Evolutionary conservation across 2,113 vertebrate species (phyloP), one percentile per base, ranked within the genome.

Genomic region (Cephalopholis sonnerati): DNA sequence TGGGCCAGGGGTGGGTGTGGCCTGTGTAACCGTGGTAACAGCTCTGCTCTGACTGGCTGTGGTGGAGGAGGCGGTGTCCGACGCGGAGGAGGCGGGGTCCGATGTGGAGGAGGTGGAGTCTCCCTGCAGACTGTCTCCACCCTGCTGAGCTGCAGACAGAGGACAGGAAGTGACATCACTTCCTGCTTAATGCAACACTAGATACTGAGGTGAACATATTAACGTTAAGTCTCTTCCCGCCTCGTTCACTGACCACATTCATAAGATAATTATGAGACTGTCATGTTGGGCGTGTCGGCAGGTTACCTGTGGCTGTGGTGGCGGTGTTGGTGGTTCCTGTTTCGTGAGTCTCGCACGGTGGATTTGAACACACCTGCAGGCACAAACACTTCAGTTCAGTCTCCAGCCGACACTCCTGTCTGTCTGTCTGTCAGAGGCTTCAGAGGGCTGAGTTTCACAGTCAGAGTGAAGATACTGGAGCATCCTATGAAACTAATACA

Each of bases 1-100:
- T 3, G 96, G 96, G 17, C 96, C 96, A 0, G 97, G 96, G 6
- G 92, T 88, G 0, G 95, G 96, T 0, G 95, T 97, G 48, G 97
- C 94, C 79, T 97, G 97, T 1, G 96, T 97, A 27, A 97, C 96
- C 0, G 92, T 97, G 41, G 96, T 97, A 70, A 97, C 91, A 7
- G 97, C 97, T 69, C 96, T 86, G 2, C 91, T 91, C 79, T 94
- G 95, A 74, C 1, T 91, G 53, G 93, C 61, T 7, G 88, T 55
- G 50, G 89, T 64, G 67, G 93, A 69, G 22, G 94, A 72, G 0
- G 94, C 51, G 1, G 84, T 73, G 22, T 94, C 81, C 48, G 92
- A 87, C 51, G 89, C 89, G 67, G 93, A 91, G 72, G 46, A 36
- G 32, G 32, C 4, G 7, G 32, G 32, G 32, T 36, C 32, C 6